Evolutionary conservation across 2,888 invertebrate species (phyloP).

Genomic region (Sturmia bella): DNA sequence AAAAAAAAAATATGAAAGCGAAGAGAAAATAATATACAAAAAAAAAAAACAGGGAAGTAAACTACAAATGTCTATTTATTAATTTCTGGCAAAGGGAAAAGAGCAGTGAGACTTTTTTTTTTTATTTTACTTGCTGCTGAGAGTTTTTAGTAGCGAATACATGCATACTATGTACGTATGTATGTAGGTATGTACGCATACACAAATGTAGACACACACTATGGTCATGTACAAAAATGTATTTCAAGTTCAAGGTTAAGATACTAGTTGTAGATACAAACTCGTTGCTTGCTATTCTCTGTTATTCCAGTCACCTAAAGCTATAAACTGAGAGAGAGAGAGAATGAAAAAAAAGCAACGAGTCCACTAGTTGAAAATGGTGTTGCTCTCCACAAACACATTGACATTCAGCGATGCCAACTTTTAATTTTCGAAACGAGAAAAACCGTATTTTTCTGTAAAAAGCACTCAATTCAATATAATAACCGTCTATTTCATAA

Average conservation of each 20-base stretch:
- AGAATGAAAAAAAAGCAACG: slow-evolving; percentile 22
- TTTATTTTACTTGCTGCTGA: neutral
- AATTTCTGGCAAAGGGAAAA: neutral
- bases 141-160: neutral
- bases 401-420: too few species aligned
- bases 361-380: slow-evolving; percentile 13
- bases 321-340: slow-evolving; percentile 26
- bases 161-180: too few species aligned
- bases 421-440: too few species aligned
- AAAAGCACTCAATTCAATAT: too few species aligned
- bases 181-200: neutral
- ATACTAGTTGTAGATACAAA: slow-evolving; percentile 78
- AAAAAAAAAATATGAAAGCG: slow-evolving; percentile 15
- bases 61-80: slow-evolving; percentile 43
- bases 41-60: slow-evolving; percentile 29
- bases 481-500: too few species aligned
- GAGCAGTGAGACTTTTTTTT: neutral
- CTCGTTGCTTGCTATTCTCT: slow-evolving; percentile 48
- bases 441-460: too few species aligned
- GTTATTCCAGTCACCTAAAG: slow-evolving; percentile 56
- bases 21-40: slow-evolving; percentile 24
- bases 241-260: slow-evolving; percentile 82
- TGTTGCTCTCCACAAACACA: neutral
- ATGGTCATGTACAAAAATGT: slow-evolving; percentile 70
- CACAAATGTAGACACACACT: neutral